Evolutionary conservation across 2,888 invertebrate genomes (phyloP), one percentile per base, ranked within the genome.

Genomic region (Eumerus sabulonum): DNA sequence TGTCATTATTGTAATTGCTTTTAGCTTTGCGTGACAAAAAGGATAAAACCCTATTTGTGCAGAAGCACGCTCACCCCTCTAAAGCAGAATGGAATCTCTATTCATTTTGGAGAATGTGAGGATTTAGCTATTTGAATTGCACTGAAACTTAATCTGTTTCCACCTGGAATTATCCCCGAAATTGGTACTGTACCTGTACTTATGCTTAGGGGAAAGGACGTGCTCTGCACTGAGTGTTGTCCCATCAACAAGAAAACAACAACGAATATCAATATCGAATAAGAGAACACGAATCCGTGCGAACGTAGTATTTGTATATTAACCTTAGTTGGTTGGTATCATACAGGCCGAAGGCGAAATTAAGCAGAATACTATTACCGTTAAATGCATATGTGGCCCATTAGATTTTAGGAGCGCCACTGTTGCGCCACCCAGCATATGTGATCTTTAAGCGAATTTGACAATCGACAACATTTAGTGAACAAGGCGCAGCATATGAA

Each of bases 361-460:
- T 87, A 86, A 86, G 86, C 86, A 85, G 86, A 87, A 87, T 87
- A 87, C 86, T 87, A 87, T 87, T 87, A 86, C 86, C 86, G 85
- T 88, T 87, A 86, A 86, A 81, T 86, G 85, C 87, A 88, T 87
- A 87, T 88, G 87, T 83, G 86, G 83, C 85, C 82, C 83, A 66
- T 81, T 83, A 84, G 63, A 67, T 77, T 77, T 72, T 57, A 63
- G 62, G 47, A 45, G 57, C 57, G 19, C 51, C 27, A 7, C 45
- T 45, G 13, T 51, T 44, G 27, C 60, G 27, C 7, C 27, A 27
- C 27, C 27, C 27, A 2, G 27, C 27, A 27, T 7, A 27, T 27
- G n/a, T n/a, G n/a, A n/a, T n/a, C n/a, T n/a, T n/a, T n/a, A n/a
- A n/a, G n/a, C n/a, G n/a, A n/a, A n/a, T n/a, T n/a, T n/a, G n/a